Evolutionary conservation across 2,797 vertebrate genomes (phyloP).

Genomic region (Microchirus variegatus): DNA sequence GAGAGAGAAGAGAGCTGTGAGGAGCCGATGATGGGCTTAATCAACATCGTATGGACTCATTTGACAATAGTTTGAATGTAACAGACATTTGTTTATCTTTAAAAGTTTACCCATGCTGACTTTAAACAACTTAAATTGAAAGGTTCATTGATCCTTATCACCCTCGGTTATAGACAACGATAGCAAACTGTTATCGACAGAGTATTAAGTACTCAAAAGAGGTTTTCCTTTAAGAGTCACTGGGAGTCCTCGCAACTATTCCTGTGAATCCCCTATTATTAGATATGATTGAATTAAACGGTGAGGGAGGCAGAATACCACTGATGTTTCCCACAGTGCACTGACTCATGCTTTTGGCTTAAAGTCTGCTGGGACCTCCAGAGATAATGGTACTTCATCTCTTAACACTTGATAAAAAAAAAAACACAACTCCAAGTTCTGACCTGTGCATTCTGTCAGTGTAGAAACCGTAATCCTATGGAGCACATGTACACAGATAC

Average conservation of each 20-base stretch:
- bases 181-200: no score
- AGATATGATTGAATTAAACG: constrained; percentile 55
- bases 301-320: constrained; percentile 50
- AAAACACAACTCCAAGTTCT: constrained; percentile 42
- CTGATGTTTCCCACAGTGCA: constrained; percentile 59
- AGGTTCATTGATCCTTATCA: no score
- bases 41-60: no score
- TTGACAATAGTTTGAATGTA: no score
- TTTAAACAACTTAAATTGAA: no score
- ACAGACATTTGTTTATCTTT: no score
- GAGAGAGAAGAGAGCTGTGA: no score
- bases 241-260: constrained; percentile 36
- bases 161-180: no score
- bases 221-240: constrained; percentile 19
- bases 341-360: constrained; percentile 71
- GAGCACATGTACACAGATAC: constrained; percentile 24
- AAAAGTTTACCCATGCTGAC: no score
- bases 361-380: constrained; percentile 32
- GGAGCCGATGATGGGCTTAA: no score
- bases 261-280: constrained; percentile 52
- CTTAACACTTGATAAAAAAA: constrained; percentile 53
- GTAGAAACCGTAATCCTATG: constrained; percentile 9
- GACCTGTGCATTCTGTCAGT: constrained; percentile 27
- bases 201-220: no score
- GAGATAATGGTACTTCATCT: constrained; percentile 71